Evolutionary conservation across 2,888 invertebrate genomes (phyloP).

Genomic region (Lithodes maja): DNA sequence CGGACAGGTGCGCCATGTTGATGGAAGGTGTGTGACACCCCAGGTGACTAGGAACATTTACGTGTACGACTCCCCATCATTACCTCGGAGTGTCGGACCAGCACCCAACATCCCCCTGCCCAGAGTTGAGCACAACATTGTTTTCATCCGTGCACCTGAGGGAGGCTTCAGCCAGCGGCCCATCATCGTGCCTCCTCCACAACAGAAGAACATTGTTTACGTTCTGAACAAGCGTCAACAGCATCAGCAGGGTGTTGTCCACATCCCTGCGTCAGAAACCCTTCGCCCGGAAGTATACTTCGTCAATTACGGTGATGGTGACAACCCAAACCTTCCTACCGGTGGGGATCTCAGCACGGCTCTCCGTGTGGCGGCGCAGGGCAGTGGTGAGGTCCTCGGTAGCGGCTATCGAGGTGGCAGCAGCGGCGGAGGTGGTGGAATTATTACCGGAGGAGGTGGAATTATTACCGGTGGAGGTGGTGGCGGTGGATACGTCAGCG

Average conservation of each 20-base stretch:
- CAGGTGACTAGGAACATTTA: constrained; percentile 43
- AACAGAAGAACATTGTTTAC: constrained; percentile 52
- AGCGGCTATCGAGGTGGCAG: neutral
- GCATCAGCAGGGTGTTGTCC: constrained; percentile 28
- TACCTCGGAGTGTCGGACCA: constrained; percentile 11
- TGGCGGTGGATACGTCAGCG: neutral
- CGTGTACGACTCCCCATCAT: constrained; percentile 40
- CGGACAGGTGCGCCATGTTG: constrained; percentile 30
- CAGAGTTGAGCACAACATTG: constrained; percentile 49
- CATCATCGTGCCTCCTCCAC: constrained; percentile 56
- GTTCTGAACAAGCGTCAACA: constrained; percentile 56
- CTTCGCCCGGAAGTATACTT: constrained; percentile 47
- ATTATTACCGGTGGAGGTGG: neutral
- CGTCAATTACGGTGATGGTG: constrained; percentile 53
- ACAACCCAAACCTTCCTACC: constrained; percentile 43
- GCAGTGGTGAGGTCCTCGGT: constrained; percentile 29
- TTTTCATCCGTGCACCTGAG: constrained; percentile 55
- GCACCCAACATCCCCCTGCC: constrained; percentile 49
- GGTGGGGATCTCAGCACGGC: constrained; percentile 43
- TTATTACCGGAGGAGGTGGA: neutral
- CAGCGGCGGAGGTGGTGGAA: constrained; percentile 12
- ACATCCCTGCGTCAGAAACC: constrained; percentile 32
- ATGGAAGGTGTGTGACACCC: constrained; percentile 51
- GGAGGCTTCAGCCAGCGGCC: constrained; percentile 8
- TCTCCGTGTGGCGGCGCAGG: constrained; percentile 29